Percentiles rank a stretch among this genome's conserved stretches.
Conservation (phyloP, 2,797 vertebrate species). For the Protonibea diacanthus region DNA sequence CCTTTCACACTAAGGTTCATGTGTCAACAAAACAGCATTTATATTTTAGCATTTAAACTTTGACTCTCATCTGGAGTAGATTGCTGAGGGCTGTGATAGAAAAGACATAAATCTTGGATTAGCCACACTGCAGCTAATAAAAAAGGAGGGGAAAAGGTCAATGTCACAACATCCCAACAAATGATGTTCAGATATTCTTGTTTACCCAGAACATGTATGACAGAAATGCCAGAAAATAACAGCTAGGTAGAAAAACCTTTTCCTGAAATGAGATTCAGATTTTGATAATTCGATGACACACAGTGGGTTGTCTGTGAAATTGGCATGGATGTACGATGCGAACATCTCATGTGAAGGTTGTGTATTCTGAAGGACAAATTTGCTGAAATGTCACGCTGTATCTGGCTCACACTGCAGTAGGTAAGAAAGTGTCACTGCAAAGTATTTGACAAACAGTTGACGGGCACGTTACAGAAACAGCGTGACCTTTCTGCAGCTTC, state of each 20-base stretch:
- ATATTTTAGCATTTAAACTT: conserved; percentile 19
- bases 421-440: conserved; percentile 53
- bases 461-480: conserved; percentile 44
- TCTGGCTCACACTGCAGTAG: conserved; percentile 52
- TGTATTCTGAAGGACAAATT: conserved; percentile 63
- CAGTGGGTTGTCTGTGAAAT: conserved; percentile 20
- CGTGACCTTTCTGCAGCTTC: conserved; percentile 67
- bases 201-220: conserved; percentile 16
- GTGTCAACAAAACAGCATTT: conserved; percentile 34
- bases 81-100: conserved; percentile 1
- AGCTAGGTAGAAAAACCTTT: conserved; percentile 1
- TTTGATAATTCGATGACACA: conserved; percentile 22
- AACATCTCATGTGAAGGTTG: conserved; percentile 36
- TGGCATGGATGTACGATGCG: conserved; percentile 5
- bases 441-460: conserved; percentile 60
- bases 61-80: background rate
- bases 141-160: conserved; percentile 13
- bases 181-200: conserved; percentile 8
- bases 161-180: background rate
- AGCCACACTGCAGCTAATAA: conserved; percentile 2
- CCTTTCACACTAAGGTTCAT: conserved; percentile 33
- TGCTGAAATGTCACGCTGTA: conserved; percentile 64
- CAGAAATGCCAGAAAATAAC: conserved; percentile 13
- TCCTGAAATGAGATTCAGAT: conserved; percentile 22
- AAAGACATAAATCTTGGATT: conserved; percentile 8